Conservation (phyloP, 1,140 invertebrate species). For the Scaptomyza montana region DNA sequence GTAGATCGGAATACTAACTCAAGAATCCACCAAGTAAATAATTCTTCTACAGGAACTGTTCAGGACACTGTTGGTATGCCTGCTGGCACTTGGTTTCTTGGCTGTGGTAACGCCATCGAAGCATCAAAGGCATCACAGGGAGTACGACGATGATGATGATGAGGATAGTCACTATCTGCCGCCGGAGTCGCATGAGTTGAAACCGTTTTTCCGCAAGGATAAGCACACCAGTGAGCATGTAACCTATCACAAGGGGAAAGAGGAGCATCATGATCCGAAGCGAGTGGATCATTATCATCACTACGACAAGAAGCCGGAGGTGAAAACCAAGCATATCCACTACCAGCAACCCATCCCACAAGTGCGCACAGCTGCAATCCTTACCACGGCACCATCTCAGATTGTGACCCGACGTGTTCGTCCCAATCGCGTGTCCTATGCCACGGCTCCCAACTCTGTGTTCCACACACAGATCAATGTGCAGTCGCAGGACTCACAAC, state of each 20-base stretch:
- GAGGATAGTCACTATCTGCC: constrained; percentile 64
- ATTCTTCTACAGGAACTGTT: constrained; percentile 35
- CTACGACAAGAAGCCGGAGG: constrained; percentile 67
- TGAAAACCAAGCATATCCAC: constrained; percentile 68
- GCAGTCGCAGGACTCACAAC: constrained; percentile 69
- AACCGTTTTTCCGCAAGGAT: constrained; percentile 62
- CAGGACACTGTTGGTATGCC: constrained; percentile 38
- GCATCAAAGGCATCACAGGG: constrained; percentile 56
- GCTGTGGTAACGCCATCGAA: constrained; percentile 57
- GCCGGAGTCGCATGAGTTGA: constrained; percentile 20
- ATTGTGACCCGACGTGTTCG: constrained; percentile 55
- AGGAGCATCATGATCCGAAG: constrained; percentile 55
- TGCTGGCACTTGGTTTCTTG: constrained; percentile 47
- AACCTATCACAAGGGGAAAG: constrained; percentile 57
- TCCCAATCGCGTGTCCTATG: constrained; percentile 57
- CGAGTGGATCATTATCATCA: constrained; percentile 70
- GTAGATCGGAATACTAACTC: constrained; percentile 14
- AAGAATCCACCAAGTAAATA: neutral
- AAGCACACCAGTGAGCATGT: constrained; percentile 69
- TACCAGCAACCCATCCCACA: constrained; percentile 55
- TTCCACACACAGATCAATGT: constrained; percentile 77
- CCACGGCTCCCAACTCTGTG: constrained; percentile 71
- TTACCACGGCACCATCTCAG: constrained; percentile 53
- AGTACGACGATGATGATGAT: constrained; percentile 53
- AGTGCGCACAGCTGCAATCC: constrained; percentile 44